Conservation (phyloP, 2,113 vertebrate species). For the Porphyrio hochstetteri region DNA sequence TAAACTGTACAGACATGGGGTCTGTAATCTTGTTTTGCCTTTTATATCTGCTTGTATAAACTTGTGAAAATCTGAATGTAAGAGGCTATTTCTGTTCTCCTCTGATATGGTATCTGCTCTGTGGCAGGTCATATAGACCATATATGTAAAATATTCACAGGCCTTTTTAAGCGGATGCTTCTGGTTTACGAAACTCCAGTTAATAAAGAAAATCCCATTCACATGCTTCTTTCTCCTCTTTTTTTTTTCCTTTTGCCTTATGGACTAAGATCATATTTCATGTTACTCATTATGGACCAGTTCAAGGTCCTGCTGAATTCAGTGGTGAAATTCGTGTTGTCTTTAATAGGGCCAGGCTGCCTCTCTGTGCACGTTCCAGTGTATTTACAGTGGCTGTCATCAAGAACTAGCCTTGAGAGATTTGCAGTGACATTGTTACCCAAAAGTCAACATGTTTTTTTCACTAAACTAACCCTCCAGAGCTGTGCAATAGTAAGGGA, state of each 20-base stretch:
- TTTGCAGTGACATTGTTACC: neutral
- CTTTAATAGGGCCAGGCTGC: neutral
- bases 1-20: neutral
- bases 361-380: neutral
- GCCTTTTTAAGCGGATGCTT: neutral
- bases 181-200: neutral
- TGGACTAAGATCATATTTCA: neutral
- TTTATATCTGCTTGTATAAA: neutral
- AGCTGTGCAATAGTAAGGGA: neutral
- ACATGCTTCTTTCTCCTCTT: neutral
- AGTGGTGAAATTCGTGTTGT: neutral
- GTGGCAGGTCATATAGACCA: neutral
- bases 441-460: neutral
- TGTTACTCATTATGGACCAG: neutral
- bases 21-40: neutral
- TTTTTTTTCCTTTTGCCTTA: neutral
- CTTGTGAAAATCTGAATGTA: neutral
- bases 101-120: neutral
- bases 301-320: neutral
- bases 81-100: neutral
- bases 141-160: neutral
- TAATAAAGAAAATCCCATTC: neutral
- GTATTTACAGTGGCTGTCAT: neutral
- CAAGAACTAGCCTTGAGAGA: neutral
- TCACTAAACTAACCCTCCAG: neutral